Conservation (phyloP, 1,140 invertebrate genomes). For the Drosophila mayri region DNA sequence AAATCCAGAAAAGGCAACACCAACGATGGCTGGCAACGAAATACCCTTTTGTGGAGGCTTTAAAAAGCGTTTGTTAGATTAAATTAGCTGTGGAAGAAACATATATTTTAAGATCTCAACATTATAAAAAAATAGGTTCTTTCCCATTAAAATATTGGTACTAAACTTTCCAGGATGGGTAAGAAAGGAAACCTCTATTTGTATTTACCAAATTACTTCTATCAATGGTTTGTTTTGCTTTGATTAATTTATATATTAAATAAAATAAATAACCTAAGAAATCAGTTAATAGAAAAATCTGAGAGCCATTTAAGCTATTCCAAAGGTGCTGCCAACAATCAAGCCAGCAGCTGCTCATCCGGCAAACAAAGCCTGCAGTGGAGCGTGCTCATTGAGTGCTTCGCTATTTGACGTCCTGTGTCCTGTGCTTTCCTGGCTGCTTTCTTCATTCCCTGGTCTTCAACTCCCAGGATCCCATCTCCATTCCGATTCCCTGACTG, state of each 20-base stretch:
- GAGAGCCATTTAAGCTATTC: constrained; percentile 18
- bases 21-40: not conserved
- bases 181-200: not conserved
- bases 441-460: not conserved
- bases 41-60: constrained; percentile 4
- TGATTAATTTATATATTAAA: not conserved
- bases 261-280: not conserved
- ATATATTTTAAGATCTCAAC: not conserved
- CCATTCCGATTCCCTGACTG: not conserved
- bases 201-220: not conserved
- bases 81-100: no score
- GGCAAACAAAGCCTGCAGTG: constrained; percentile 73
- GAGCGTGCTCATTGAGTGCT: constrained; percentile 52
- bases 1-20: not conserved
- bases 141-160: not conserved
- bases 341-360: constrained; percentile 59
- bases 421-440: not conserved
- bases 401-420: constrained; percentile 3
- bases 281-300: not conserved
- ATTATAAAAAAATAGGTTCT: not conserved
- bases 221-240: not conserved
- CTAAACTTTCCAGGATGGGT: not conserved
- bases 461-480: not conserved
- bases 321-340: constrained; percentile 42
- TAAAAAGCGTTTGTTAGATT: not conserved